Conservation (phyloP, 2,888 invertebrate species). For the Ichneumoninae sp. region DNA sequence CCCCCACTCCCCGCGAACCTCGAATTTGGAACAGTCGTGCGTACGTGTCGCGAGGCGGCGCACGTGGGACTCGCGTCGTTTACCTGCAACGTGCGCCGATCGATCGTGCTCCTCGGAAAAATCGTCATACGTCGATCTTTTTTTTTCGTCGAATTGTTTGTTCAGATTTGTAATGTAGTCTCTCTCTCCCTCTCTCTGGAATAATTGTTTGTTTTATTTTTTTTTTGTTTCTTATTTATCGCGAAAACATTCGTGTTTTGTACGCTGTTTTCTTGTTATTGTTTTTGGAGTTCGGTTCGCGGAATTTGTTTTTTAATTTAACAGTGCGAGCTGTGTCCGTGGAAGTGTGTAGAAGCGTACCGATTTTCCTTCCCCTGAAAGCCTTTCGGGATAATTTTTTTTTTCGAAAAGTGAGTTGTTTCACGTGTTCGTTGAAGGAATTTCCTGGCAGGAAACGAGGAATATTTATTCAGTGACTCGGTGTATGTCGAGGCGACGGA, state of each 20-base stretch:
- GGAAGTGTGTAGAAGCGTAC: neutral
- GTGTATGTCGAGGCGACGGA: conserved; percentile 53
- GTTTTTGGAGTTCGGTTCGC: conserved; percentile 5
- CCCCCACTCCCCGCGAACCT: conserved; percentile 28
- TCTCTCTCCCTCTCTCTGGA: neutral
- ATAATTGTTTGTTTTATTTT: neutral
- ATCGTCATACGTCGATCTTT: neutral
- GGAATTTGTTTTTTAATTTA: conserved; percentile 10
- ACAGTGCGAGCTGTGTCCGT: neutral
- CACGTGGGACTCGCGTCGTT: conserved; percentile 49
- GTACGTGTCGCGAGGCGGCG: conserved; percentile 33
- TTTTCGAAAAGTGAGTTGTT: conserved; percentile 59
- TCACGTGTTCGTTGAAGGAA: conserved; percentile 54
- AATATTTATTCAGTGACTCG: conserved; percentile 65
- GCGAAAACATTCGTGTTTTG: neutral
- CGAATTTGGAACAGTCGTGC: conserved; percentile 30
- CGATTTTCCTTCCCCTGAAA: too few relatives aligned
- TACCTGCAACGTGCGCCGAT: neutral
- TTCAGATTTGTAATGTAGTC: neutral
- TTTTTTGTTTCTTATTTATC: neutral
- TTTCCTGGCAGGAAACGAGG: conserved; percentile 49
- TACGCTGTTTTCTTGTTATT: neutral
- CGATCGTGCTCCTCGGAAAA: neutral
- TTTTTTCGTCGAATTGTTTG: neutral
- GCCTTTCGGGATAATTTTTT: conserved; percentile 15